These are phyloP conservation scores for Balaenoptera acutorostrata DNA, from an alignment of 2,113 vertebrate species.

Conservation along the genomic window DNA sequence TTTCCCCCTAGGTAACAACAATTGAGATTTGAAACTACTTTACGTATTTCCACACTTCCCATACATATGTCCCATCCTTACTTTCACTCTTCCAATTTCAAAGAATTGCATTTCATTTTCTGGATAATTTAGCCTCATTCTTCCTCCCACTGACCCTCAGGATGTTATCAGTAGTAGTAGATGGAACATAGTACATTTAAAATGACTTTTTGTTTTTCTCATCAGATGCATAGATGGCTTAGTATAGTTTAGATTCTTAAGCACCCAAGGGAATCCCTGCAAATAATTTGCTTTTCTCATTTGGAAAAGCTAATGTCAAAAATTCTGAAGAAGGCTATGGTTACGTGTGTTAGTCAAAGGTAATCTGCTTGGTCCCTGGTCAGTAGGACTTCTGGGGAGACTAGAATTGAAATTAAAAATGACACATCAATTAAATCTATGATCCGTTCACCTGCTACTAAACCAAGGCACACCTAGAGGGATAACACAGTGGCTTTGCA, in stretches of 20 bases:
- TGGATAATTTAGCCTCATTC: not conserved
- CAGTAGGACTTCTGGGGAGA: not conserved
- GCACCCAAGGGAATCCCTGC: not conserved
- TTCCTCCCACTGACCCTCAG: not conserved
- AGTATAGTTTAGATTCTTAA: not conserved
- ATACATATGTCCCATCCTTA: not conserved
- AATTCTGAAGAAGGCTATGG: not conserved
- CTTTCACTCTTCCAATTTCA: not conserved
- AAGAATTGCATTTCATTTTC: not conserved
- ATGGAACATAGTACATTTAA: not conserved
- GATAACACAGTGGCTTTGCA: not conserved
- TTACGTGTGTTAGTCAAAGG: not conserved
- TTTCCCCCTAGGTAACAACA: not conserved
- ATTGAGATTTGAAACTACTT: not conserved
- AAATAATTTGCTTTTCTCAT: not conserved
- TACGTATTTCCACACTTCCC: not conserved
- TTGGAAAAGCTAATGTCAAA: conserved; percentile 1
- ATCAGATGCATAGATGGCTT: not conserved
- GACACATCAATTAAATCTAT: not conserved
- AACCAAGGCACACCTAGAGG: not conserved
- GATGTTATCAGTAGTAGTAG: not conserved
- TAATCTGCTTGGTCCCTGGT: not conserved
- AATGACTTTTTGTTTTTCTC: conserved; percentile 11
- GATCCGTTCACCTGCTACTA: not conserved
- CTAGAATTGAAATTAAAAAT: not conserved